These are phyloP conservation scores for Subacronicta megacephala DNA, from an alignment of 2,888 invertebrate genomes.

Conservation along the genomic window DNA sequence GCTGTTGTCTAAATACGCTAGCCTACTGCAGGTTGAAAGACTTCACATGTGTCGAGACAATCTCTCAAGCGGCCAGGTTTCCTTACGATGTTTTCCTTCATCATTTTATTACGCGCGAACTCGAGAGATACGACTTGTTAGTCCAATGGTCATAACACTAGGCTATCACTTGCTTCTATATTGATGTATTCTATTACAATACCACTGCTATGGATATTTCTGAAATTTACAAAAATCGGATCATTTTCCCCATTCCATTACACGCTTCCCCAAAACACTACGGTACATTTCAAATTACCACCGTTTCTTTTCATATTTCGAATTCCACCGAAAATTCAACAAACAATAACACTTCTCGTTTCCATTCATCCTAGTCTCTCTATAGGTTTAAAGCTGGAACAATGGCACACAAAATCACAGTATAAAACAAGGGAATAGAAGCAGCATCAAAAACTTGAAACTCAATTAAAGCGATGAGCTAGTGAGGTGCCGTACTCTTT, in stretches of 20 bases:
- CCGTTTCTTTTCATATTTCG: neutral
- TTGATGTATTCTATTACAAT: no score
- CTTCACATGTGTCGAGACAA: no score
- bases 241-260: neutral
- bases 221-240: no score
- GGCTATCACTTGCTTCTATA: no score
- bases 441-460: conserved; percentile 67
- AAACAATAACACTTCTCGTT: conserved; percentile 20
- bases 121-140: no score
- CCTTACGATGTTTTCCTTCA: no score
- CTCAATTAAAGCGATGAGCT: conserved; percentile 71
- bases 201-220: no score
- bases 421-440: conserved; percentile 45
- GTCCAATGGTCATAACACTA: no score
- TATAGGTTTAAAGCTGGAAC: conserved; percentile 33
- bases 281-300: neutral
- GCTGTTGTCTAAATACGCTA: no score
- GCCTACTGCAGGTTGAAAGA: no score
- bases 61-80: no score
- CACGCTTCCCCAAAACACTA: neutral
- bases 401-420: conserved; percentile 48
- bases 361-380: conserved; percentile 20
- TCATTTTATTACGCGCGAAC: no score
- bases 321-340: conserved; percentile 23
- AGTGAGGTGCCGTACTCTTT: conserved; percentile 59